Percentiles rank a stretch among this genome's conserved stretches.
Conservation (phyloP, 2,797 vertebrate species). For the Thunnus albacares region DNA sequence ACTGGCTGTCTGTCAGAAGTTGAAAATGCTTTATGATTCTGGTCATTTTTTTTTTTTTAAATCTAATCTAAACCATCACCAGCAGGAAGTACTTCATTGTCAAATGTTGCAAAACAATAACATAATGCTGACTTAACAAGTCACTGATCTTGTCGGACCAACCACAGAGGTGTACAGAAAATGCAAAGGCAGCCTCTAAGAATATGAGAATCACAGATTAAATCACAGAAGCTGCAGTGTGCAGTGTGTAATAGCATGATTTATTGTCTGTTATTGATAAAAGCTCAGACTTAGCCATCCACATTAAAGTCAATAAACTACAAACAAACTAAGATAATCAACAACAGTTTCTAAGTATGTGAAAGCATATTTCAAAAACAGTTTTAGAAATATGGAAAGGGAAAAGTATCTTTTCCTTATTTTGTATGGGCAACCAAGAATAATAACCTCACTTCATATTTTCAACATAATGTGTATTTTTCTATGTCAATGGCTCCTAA, state of each 20-base stretch:
- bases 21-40: constrained; percentile 44
- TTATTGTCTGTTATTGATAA: neutral
- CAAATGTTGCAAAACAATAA: constrained; percentile 45
- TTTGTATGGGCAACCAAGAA: neutral
- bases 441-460: constrained; percentile 3
- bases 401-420: constrained; percentile 4
- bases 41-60: constrained; percentile 17
- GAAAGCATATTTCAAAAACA: neutral
- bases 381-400: neutral
- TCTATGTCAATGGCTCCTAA: neutral
- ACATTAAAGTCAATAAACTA: constrained; percentile 1
- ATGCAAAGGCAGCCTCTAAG: neutral
- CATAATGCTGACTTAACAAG: constrained; percentile 19
- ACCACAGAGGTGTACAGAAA: constrained; percentile 4
- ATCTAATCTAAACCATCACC: constrained; percentile 36
- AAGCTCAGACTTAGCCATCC: neutral
- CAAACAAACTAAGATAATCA: constrained; percentile 6
- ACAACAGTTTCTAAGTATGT: neutral
- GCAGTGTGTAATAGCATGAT: neutral
- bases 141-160: constrained; percentile 40
- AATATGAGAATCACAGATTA: constrained; percentile 24
- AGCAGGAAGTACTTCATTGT: constrained; percentile 39
- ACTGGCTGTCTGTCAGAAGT: constrained; percentile 35
- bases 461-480: neutral
- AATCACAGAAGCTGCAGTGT: neutral